These are phyloP conservation scores for Macrobrachium nipponense DNA, from an alignment of 1,140 invertebrate genomes.

Conservation along the genomic window DNA sequence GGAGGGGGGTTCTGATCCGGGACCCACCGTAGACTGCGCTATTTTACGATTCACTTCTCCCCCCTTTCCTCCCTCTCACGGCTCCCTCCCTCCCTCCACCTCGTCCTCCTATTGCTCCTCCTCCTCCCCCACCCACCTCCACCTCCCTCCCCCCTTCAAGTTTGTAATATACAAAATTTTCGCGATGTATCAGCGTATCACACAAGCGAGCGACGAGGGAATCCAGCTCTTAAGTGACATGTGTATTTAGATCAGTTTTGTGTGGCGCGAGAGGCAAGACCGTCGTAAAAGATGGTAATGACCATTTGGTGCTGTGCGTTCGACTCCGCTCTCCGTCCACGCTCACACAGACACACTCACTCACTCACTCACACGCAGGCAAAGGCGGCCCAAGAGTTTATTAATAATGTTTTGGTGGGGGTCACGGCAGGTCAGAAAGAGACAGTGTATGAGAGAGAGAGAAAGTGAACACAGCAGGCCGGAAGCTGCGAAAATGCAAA, in stretches of 20 bases:
- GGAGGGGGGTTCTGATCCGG: constrained; percentile 48
- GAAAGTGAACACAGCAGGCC: constrained; percentile 29
- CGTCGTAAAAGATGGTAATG: constrained; percentile 62
- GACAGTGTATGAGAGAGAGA: not conserved
- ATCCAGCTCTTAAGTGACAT: constrained; percentile 59
- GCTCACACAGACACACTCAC: not conserved
- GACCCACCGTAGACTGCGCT: constrained; percentile 50
- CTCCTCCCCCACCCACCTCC: not conserved
- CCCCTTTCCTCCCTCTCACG: constrained; percentile 15
- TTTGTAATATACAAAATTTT: constrained; percentile 63
- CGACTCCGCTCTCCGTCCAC: constrained; percentile 32
- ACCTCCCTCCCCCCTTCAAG: constrained; percentile 34
- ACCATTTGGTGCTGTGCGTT: constrained; percentile 61
- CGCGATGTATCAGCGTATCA: constrained; percentile 60
- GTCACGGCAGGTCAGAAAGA: constrained; percentile 5
- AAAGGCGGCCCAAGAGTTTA: constrained; percentile 26
- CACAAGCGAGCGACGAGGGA: constrained; percentile 50
- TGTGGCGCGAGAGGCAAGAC: constrained; percentile 45
- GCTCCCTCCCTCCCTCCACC: not conserved
- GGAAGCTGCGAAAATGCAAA: constrained; percentile 26
- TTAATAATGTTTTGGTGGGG: constrained; percentile 43
- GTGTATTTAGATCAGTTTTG: constrained; percentile 61
- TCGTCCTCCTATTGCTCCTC: not conserved
- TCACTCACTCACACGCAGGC: too few relatives aligned
- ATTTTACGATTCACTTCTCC: constrained; percentile 52